A percentile compares a stretch with the other conserved stretches of the same genome.
These are phyloP conservation scores for Baryphthengus martii DNA, from an alignment of 2,113 vertebrate genomes.

Conservation along the genomic window DNA sequence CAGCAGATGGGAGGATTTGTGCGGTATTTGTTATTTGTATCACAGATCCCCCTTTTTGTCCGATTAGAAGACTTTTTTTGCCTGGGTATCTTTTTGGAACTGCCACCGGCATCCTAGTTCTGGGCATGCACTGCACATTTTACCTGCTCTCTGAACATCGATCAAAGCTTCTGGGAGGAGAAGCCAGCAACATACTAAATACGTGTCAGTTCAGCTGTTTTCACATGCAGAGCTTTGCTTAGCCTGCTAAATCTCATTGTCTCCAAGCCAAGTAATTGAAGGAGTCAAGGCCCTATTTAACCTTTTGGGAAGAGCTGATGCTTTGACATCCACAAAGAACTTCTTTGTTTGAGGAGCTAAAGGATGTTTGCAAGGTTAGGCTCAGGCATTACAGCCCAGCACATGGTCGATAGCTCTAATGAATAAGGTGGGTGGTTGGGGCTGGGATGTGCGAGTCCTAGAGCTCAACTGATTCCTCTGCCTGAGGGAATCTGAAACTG, in stretches of 20 bases:
- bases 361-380: not conserved
- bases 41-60: constrained; percentile 13
- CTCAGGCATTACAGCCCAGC: not conserved
- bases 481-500: not conserved
- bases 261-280: constrained; percentile 49
- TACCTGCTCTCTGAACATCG: constrained; percentile 33
- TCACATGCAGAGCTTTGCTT: constrained; percentile 53
- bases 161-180: constrained; percentile 42
- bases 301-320: constrained; percentile 32
- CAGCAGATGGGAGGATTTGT: not conserved
- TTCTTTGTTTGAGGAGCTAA: constrained; percentile 43
- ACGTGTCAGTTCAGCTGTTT: constrained; percentile 49
- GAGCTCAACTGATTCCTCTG: not conserved
- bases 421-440: not conserved
- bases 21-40: not conserved
- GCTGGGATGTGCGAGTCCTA: not conserved
- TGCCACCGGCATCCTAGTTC: constrained; percentile 30
- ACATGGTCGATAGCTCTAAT: not conserved
- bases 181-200: constrained; percentile 41
- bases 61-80: not conserved
- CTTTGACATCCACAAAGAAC: constrained; percentile 45
- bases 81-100: constrained; percentile 14
- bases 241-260: constrained; percentile 43
- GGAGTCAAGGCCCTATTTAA: constrained; percentile 38
- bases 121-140: constrained; percentile 14